Evolutionary conservation across 2,888 invertebrate genomes (phyloP).

Genomic region (Andrena marginata): DNA sequence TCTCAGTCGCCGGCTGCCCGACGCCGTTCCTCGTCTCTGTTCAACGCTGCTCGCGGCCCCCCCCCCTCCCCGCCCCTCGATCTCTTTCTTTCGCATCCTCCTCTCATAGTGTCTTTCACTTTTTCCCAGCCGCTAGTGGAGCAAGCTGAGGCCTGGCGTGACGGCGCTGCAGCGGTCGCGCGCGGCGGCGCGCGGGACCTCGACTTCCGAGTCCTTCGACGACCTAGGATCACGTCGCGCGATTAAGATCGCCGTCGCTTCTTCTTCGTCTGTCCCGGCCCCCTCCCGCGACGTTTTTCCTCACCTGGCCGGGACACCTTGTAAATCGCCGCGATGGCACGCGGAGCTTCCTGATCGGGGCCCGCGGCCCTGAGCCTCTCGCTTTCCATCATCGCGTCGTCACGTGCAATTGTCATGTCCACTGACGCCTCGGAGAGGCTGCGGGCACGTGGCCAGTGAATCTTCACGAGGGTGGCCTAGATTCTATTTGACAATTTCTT

Average conservation of each 20-base stretch:
- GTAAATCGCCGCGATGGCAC: slow-evolving; percentile 35
- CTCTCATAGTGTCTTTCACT: slow-evolving; percentile 67
- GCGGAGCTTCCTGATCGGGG: slow-evolving; percentile 44
- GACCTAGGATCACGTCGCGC: slow-evolving; percentile 65
- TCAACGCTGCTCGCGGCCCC: slow-evolving; percentile 11
- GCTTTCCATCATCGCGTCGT: slow-evolving; percentile 27
- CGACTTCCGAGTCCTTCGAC: slow-evolving; percentile 68
- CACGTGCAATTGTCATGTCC: slow-evolving; percentile 20
- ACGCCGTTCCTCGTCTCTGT: slow-evolving; percentile 38
- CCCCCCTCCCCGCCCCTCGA: slow-evolving; percentile 34
- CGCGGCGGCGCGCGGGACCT: background rate
- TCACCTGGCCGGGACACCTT: slow-evolving; percentile 19
- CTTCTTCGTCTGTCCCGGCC: background rate
- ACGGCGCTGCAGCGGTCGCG: slow-evolving; percentile 27
- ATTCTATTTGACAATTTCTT: background rate
- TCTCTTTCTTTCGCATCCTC: slow-evolving; percentile 65
- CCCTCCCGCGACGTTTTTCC: slow-evolving; percentile 7
- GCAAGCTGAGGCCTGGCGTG: slow-evolving; percentile 50
- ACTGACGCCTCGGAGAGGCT: background rate
- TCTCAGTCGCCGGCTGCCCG: slow-evolving; percentile 35
- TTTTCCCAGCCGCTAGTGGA: slow-evolving; percentile 68
- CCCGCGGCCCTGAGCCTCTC: slow-evolving; percentile 30
- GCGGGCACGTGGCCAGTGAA: background rate
- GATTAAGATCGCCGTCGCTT: slow-evolving; percentile 59
- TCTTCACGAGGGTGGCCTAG: background rate